Evolutionary conservation across 2,888 invertebrate genomes (phyloP), one percentile per base, ranked within the genome.

Genomic region (Cryptocephalus primarius): DNA sequence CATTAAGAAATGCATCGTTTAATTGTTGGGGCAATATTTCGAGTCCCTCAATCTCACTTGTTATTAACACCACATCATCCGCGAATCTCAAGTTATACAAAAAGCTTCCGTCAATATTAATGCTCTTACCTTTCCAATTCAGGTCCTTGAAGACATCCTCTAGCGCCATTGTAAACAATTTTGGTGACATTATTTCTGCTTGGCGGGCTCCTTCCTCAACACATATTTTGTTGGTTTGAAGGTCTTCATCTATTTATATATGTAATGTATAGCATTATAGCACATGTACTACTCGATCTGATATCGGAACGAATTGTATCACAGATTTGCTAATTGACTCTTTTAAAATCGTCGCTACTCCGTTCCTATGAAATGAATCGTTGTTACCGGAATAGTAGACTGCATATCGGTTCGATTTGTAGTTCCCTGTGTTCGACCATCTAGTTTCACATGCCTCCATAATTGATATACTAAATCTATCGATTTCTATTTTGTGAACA

Each of bases 31-130:
- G 42, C 45, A 46, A 42, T n/a, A 12, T 36, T 14, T 14, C 13
- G 9, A 36, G 12, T 39, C 32, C 36, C 2, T 31, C 31, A 11
- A 36, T 14, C 32, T 43, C 42, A 33, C 38, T 14, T n/a, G 39
- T 33, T 6, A 48, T 32, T 9, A 50, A n/a, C 11, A 47, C 46
- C 9, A 52, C 44, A 39, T 52, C 50, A 33, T 52, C 50, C 6
- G 48, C 52, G 38, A 52, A 52, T 13, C 50, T 40, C 4, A 48
- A 47, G 32, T 52, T 36, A n/a, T 1, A 46, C 32, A 50, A 34
- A 10, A 33, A 14, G n/a, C 31, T 12, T n/a, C 52, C 50, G 38
- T 50, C 48, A 11, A 51, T 48, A 32, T 45, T 48, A 8, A 48
- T 41, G 22, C 48, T 50, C 38, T 44, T 51, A 9, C 33, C 22